Percentiles rank a stretch among this genome's conserved stretches.
Evolutionary conservation across 1,140 invertebrate genomes (phyloP).

Genomic region (Anastrepha ludens): DNA sequence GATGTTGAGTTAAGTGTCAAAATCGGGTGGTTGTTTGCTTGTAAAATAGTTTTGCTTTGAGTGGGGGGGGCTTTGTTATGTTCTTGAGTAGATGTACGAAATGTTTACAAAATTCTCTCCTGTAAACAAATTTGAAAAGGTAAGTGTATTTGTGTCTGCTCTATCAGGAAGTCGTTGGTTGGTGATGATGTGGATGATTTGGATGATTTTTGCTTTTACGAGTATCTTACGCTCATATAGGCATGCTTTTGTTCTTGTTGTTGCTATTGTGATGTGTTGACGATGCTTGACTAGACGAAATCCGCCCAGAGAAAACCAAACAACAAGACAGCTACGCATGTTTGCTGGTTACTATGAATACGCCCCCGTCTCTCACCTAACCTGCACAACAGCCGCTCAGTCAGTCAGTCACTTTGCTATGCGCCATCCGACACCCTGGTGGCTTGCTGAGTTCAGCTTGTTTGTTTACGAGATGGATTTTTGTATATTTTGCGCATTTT

Average conservation of each 20-base stretch:
- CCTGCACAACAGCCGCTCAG: background rate
- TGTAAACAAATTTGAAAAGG: background rate
- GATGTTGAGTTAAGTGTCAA: conserved; percentile 2
- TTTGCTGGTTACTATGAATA: conserved; percentile 45
- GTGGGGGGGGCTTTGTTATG: background rate
- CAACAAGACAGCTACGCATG: conserved; percentile 47
- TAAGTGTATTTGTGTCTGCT: background rate
- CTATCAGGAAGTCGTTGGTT: background rate
- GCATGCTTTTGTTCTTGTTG: background rate
- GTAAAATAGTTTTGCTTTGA: background rate
- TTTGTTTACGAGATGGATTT: conserved; percentile 52
- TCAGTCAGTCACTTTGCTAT: conserved; percentile 8
- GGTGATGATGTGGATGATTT: background rate
- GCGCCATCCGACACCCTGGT: conserved; percentile 1
- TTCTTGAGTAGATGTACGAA: background rate
- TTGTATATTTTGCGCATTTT: conserved; percentile 52
- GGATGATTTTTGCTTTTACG: conserved; percentile 5
- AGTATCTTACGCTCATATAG: background rate
- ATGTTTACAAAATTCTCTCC: background rate
- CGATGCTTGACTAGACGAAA: conserved; percentile 19
- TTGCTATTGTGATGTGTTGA: background rate
- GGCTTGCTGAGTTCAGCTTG: conserved; percentile 39
- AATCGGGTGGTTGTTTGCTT: conserved; percentile 12
- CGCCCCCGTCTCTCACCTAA: background rate
- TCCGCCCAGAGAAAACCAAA: conserved; percentile 36